Evolutionary conservation across 2,888 invertebrate species (phyloP), one percentile per base, ranked within the genome.

Genomic region (Onthophagus sagittarius): DNA sequence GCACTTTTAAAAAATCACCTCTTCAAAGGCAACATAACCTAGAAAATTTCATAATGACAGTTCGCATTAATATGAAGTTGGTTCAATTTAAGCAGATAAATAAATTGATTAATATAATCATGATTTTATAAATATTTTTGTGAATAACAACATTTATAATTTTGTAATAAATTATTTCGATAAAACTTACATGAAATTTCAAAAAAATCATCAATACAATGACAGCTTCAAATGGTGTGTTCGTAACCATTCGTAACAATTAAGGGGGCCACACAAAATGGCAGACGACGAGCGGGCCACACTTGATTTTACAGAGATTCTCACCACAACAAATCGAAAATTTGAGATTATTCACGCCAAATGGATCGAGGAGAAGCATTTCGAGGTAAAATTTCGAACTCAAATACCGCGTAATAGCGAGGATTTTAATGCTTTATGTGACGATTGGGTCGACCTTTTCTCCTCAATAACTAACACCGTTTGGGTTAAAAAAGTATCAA

Each of bases 401-500:
- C 83, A 84, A 79, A 84, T 85, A 71, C 80, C 80, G 14, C 77
- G 82, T 72, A 80, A 84, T 71, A 83, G 80, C 73, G 83, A 85
- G 33, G 85, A 85, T 77, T 84, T 83, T 77, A 85, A 85, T 77
- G 79, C 77, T 13, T 78, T 85, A 69, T 85, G 85, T 75, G 85
- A 85, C 77, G 80, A 84, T 77, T 85, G 85, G 85, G 85, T 85
- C 72, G 84, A 85, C 76, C 76, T 82, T 71, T 85, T 85, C 80
- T 85, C 85, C 62, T 80, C 81, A 74, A 80, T 81, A 73, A 85
- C 85, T 64, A 80, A 82, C 72, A 85, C 85, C 63, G 81, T 85
- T 76, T 85, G 85, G 85, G 85, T 83, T 62, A 84, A 85, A 78
- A 85, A 85, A 78, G 84, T 84, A 76, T 85, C 85, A 69, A 85